Conservation (phyloP, 2,888 invertebrate genomes). For the Allacma fusca region DNA sequence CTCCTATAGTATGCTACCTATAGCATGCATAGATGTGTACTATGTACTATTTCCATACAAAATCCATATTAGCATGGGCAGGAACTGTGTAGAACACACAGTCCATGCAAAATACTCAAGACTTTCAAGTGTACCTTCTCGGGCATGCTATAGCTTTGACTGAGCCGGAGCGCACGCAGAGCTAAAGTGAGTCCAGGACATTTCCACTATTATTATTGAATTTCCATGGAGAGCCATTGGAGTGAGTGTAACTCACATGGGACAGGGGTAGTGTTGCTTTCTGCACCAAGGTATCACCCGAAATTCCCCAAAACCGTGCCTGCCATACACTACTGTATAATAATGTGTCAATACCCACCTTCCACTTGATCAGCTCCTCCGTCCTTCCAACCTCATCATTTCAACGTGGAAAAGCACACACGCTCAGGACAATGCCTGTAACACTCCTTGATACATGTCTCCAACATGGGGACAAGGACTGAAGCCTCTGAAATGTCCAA, state of each 20-base stretch:
- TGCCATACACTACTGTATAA: background rate
- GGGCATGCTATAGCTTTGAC: background rate
- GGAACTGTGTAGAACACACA: background rate
- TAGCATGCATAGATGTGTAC: too few relatives aligned
- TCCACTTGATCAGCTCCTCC: slow-evolving; percentile 44
- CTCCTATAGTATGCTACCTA: too few relatives aligned
- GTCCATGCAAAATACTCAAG: background rate
- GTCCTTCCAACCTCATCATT: slow-evolving; percentile 34
- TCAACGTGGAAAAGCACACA: slow-evolving; percentile 32
- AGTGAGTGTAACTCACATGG: slow-evolving; percentile 8
- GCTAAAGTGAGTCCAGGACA: background rate
- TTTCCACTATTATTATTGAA: background rate
- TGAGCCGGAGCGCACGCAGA: background rate
- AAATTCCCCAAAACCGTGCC: slow-evolving; percentile 38
- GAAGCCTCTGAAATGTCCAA: background rate
- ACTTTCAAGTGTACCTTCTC: slow-evolving; percentile 6
- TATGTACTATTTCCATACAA: background rate
- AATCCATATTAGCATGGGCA: background rate
- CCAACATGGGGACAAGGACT: background rate
- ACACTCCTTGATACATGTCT: background rate
- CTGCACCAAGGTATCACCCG: slow-evolving; percentile 55
- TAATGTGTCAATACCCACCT: slow-evolving; percentile 37
- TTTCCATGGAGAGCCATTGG: background rate
- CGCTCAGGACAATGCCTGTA: background rate
- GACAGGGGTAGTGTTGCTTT: slow-evolving; percentile 57